These are phyloP conservation scores for Drosophila pseudotalamancana DNA, from an alignment of 2,888 invertebrate genomes.

Conservation along the genomic window DNA sequence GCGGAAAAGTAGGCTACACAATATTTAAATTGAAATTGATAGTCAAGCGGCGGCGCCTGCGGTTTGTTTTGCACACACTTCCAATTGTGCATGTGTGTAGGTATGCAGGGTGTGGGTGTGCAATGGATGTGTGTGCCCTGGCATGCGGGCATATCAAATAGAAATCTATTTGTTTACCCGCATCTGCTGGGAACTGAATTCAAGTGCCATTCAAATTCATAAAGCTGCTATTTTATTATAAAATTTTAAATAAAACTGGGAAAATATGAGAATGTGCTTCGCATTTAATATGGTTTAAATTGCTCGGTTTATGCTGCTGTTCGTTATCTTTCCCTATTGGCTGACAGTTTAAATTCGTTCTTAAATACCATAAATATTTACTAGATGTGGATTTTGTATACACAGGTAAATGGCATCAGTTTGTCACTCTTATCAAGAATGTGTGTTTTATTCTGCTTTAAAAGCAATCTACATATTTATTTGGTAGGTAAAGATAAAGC, in stretches of 20 bases:
- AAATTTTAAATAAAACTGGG: neutral
- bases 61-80: conserved; percentile 37
- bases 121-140: conserved; percentile 22
- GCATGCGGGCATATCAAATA: conserved; percentile 55
- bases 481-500: too few species aligned
- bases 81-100: conserved; percentile 24
- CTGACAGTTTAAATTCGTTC: too few species aligned
- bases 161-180: conserved; percentile 55
- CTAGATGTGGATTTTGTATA: too few species aligned
- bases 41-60: conserved; percentile 52
- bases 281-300: too few species aligned
- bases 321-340: too few species aligned
- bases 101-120: conserved; percentile 17
- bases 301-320: too few species aligned
- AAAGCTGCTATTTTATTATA: conserved; percentile 6
- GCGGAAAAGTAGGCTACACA: conserved; percentile 58
- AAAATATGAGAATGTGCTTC: too few species aligned
- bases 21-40: conserved; percentile 75
- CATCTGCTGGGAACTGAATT: conserved; percentile 13
- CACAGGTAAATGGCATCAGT: too few species aligned
- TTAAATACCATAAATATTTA: too few species aligned
- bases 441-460: too few species aligned
- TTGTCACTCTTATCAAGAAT: too few species aligned
- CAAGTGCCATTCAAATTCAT: conserved; percentile 32
- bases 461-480: too few species aligned